Evolutionary conservation across 2,888 invertebrate genomes (phyloP).

Genomic region (Dexiosoma caninum): DNA sequence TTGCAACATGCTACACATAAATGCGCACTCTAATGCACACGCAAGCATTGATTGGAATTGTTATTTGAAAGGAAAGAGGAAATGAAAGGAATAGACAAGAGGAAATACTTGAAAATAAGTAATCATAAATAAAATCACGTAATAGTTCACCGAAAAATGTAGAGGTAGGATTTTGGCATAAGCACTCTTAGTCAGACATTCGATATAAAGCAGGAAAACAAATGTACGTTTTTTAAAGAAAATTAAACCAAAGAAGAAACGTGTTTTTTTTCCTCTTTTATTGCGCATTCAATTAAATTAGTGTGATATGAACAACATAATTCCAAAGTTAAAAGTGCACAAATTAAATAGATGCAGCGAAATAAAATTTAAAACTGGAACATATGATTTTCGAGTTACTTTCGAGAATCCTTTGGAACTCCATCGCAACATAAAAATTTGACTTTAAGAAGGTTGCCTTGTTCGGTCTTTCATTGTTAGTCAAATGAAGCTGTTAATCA

Average conservation of each 20-base stretch:
- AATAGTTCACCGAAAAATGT: constrained; percentile 5
- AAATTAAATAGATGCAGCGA: no score
- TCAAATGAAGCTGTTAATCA: no score
- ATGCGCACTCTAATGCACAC: not conserved
- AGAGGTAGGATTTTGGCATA: constrained; percentile 19
- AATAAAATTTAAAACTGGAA: no score
- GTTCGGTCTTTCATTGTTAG: no score
- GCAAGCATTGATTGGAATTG: constrained; percentile 41
- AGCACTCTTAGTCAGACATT: not conserved
- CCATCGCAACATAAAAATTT: no score
- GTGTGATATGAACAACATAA: no score
- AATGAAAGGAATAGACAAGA: constrained; percentile 49
- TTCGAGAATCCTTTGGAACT: no score
- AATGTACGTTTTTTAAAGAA: not conserved
- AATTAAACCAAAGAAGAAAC: not conserved
- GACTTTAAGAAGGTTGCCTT: no score
- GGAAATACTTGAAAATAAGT: constrained; percentile 57
- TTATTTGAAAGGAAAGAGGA: constrained; percentile 41
- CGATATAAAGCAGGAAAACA: not conserved
- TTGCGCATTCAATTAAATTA: no score
- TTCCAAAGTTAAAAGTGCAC: no score
- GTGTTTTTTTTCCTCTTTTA: not conserved
- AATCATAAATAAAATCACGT: constrained; percentile 59
- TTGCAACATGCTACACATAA: not conserved
- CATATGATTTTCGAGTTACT: no score